Base-by-base conservation (phyloP, 2,113 vertebrate genomes). In the Nicator chloris region DNA sequence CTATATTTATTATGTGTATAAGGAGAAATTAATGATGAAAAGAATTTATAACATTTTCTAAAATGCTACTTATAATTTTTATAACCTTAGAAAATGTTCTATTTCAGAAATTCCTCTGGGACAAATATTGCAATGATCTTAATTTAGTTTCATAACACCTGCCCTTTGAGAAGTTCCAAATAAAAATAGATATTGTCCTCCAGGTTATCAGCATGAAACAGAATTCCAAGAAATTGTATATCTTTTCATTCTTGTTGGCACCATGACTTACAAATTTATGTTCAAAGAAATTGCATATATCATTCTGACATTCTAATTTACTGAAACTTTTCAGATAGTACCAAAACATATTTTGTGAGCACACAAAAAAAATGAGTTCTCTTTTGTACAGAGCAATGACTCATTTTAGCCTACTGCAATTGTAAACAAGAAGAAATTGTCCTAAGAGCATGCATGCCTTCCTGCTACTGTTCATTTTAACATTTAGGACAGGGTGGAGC, bases 371-470 rank as follows among this genome's bases (percentile, higher is more conserved):
- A n/a, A n/a, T n/a, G n/a, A n/a, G 88, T 78, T 92, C 59, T 80
- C 77, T 64, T 85, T 87, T 83, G 37, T 78, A 37, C 75, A 66
- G 85, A 95, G 63, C 0, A 0, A 90, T 96, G 94, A 96, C 88
- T 96, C 94, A 95, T 92, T 91, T 92, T 89, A 95, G 37, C 86
- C 91, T 83, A 72, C 68, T 94, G 68, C 75, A 87, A 91, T 64
- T 86, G 95, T 96, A 95, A 96, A 95, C 91, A 92, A 96, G 95
- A 95, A 92, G 86, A 94, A 93, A 85, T 93, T 95, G 92, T 96
- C 92, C 86, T 91, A 68, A 80, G 82, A 95, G 73, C 45, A 93
- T 59, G 79, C 57, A 93, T 78, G 80, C 81, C 72, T 93, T 90
- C 69, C 76, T 95, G 89, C 89, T 92, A 86, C 88, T 92, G 82